Conservation (phyloP, 2,113 vertebrate genomes). For the Falco punctatus region DNA sequence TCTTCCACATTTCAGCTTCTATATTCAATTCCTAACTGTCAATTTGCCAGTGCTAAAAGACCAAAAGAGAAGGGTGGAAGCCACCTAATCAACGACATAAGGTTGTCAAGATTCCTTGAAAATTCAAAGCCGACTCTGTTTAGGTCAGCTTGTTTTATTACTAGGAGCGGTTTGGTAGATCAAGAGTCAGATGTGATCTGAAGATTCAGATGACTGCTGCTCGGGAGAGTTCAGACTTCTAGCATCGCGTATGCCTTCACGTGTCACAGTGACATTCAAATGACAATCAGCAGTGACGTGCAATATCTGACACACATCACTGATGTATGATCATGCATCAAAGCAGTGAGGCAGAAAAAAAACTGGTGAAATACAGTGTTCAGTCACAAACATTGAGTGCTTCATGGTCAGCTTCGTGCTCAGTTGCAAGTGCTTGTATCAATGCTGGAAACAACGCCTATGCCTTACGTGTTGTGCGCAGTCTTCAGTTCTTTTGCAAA, state of each 20-base stretch:
- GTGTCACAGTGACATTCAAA: not conserved
- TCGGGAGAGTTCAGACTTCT: not conserved
- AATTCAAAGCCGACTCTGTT: not conserved
- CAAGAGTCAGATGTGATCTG: not conserved
- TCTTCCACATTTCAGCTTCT: not conserved
- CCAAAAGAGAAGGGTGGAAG: not conserved
- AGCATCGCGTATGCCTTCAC: not conserved
- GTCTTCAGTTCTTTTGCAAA: too few relatives aligned
- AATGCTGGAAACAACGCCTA: not conserved
- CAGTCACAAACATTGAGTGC: rapidly evolving
- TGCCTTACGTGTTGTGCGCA: not conserved
- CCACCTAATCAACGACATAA: not conserved
- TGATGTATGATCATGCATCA: not conserved
- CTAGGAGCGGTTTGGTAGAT: not conserved
- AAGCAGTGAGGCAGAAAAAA: not conserved
- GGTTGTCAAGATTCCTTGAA: not conserved
- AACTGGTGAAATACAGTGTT: not conserved
- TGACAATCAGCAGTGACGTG: not conserved
- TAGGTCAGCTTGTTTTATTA: not conserved
- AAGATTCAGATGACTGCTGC: not conserved
- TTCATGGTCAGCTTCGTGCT: not conserved
- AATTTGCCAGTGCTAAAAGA: not conserved
- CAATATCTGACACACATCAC: rapidly evolving
- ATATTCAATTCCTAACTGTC: not conserved
- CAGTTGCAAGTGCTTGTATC: not conserved